Evolutionary conservation across 1,140 invertebrate species (phyloP), one percentile per base, ranked within the genome.

Genomic region (Nephotettix cincticeps): DNA sequence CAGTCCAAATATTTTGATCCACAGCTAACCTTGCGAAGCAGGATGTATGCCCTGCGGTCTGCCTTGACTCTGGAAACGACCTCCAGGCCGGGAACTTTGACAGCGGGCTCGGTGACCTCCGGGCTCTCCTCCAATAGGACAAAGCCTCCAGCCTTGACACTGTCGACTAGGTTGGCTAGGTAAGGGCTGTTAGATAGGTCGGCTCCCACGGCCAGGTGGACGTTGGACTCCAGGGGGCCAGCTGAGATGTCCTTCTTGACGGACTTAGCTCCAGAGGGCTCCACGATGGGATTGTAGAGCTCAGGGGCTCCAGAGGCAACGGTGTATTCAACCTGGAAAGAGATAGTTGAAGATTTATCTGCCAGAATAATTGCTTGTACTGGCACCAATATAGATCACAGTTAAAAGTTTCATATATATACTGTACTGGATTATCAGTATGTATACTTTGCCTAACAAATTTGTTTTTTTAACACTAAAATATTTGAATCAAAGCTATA

Each of bases 101-200:
- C 76, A 6, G 79, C 72, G 67, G 81, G 73, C 54, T 80, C 79
- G 74, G 87, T 84, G 23, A 89, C 80, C 14, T 81, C 81, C 9
- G 83, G 84, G 6, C 85, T 84, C 82, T 95, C 93, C 78, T 94
- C 88, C 6, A 93, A 80, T 43, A 97, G 81, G 0, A 95, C 72
- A 77, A 95, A 92, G 19, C 94, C 94, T 51, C 87, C 86, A 0
- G 86, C 78, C 72, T 86, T 89, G 1, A 96, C 77, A 27, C 89
- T 85, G n/a, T 80, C 81, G 1, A 81, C 79, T 43, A 93, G 80
- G 17, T 84, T 79, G 21, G 91, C 77, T 67, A 86, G 73, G 0
- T 21, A 56, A 0, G 67, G 61, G 3, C 76, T 75, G 1, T 77
- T 78, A 28, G 80, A 78, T 25, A 89, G 78, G 76, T 93, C 89